Evolutionary conservation across 2,113 vertebrate species (phyloP), one percentile per base, ranked within the genome.

Genomic region (Datnioides undecimradiatus): DNA sequence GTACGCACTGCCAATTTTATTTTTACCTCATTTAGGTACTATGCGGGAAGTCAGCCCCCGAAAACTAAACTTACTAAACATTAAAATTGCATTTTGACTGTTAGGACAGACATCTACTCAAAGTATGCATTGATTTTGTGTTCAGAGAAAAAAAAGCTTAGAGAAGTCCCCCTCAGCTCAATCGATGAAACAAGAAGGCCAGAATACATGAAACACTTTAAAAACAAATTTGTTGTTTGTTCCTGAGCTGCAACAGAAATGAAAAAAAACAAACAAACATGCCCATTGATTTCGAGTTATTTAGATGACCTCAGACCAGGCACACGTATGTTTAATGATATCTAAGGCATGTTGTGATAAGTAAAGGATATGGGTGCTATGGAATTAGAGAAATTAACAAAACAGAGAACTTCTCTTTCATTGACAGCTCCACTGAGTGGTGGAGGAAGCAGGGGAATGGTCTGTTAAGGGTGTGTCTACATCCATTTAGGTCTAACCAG

Each of bases 1-100:
- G 82, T 90, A 21, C 73, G 45, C 66, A 6, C 72, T 91, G 82
- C 82, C 66, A 21, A 38, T 59, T 59, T 68, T 74, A 33, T 73
- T 36, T 73, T 29, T 64, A 21, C 48, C n/a, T 51, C 13, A 23
- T 43, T 78, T 29, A 67, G 12, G 57, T 60, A 0, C 23, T 41
- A 23, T 77, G 5, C 60, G 46, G 52, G 16, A 34, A 55, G 23
- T 57, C 21, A 23, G 25, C 13, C 10, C 8, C 21, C 27, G 59
- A 21, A 54, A 41, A 70, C 19, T 1, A 4, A 13, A 51, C 14
- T 23, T 21, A 6, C n/a, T n/a, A n/a, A n/a, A n/a, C n/a, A n/a
- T n/a, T n/a, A n/a, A n/a, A 70, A 65, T 54, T 73, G 34, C 17
- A 6, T 70, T 60, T 60, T 68, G 11, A 29, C 14, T 16, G n/a